Evolutionary conservation across 2,113 vertebrate genomes (phyloP).

Genomic region (Tauraco erythrolophus): DNA sequence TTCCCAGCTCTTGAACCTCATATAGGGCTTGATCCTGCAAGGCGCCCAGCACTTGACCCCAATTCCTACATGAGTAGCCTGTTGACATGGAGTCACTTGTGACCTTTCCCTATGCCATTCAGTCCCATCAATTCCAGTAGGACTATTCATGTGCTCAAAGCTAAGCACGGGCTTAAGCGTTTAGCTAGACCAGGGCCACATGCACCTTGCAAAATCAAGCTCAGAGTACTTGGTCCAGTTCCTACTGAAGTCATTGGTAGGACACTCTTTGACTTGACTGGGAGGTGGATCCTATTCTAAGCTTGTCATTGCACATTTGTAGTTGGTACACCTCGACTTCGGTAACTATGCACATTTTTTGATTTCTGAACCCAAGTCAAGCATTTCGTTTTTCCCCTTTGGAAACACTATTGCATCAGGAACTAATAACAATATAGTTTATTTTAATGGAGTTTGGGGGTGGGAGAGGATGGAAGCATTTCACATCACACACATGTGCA

Average conservation of each 20-base stretch:
- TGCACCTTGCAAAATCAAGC: constrained; percentile 61
- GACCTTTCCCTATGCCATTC: not conserved
- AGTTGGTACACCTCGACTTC: constrained; percentile 78
- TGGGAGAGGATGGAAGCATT: constrained; percentile 69
- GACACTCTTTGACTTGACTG: constrained; percentile 45
- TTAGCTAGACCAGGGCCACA: constrained; percentile 46
- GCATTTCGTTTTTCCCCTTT: constrained; percentile 61
- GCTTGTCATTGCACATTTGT: constrained; percentile 77
- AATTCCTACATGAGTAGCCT: not conserved
- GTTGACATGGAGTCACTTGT: constrained; percentile 36
- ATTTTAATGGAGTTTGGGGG: constrained; percentile 52
- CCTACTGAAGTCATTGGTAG: constrained; percentile 35
- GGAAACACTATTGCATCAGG: constrained; percentile 55
- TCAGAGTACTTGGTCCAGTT: constrained; percentile 13
- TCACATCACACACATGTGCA: constrained; percentile 13
- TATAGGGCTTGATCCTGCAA: constrained; percentile 69
- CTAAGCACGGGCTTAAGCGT: constrained; percentile 27
- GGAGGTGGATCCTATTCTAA: constrained; percentile 49
- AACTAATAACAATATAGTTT: constrained; percentile 57
- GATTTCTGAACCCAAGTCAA: constrained; percentile 75
- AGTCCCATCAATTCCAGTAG: not conserved
- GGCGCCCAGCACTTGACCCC: constrained; percentile 47
- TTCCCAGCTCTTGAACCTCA: constrained; percentile 78
- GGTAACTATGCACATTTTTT: constrained; percentile 84
- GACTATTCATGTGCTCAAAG: constrained; percentile 20